Evolutionary conservation across 2,797 vertebrate genomes (phyloP), one percentile per base, ranked within the genome.

Genomic region (Scolopax bukidnonensis): DNA sequence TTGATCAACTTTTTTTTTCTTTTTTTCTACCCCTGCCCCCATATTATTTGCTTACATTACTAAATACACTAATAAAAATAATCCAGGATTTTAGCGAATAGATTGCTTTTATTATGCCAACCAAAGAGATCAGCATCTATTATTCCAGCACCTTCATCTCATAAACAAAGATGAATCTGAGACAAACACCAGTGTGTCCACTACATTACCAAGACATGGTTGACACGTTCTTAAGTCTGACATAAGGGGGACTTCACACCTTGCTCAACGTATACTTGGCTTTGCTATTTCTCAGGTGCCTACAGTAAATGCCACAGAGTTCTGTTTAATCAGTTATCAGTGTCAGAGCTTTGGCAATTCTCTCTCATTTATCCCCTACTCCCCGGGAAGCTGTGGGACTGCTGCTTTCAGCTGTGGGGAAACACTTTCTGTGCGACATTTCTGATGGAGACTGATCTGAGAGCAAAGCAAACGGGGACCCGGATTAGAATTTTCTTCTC

Each of bases 11-110:
- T 11, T n/a, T 19, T 43, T 16, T 6, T 0, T 10, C 20, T 38
- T 11, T 6, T 6, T 7, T 10, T 12, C 16, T 7, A 0, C 11
- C 53, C 36, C 12, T 9, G 8, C 8, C 14, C 9, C 8, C 3
- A 2, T 38, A 33, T 47, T 69, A 6, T 77, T 88, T 41, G 33
- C 28, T 71, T 70, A 28, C 8, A 87, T 74, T 64, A 41, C 13
- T 56, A 77, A 60, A 38, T 16, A 63, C 11, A 20, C 15, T 27
- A 50, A 82, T 19, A 61, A 64, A 93, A 89, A 38, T 25, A 38
- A 27, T 24, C 32, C 25, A 77, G 16, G 9, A 27, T 80, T 9
- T 48, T 74, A 7, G 17, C n/a, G 67, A 70, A 67, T 48, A 40
- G 1, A n/a, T 48, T 60, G 36, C 10, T 82, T 82, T 83, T 74